Conservation (phyloP, 2,113 vertebrate species). For the Grantiella picta region DNA sequence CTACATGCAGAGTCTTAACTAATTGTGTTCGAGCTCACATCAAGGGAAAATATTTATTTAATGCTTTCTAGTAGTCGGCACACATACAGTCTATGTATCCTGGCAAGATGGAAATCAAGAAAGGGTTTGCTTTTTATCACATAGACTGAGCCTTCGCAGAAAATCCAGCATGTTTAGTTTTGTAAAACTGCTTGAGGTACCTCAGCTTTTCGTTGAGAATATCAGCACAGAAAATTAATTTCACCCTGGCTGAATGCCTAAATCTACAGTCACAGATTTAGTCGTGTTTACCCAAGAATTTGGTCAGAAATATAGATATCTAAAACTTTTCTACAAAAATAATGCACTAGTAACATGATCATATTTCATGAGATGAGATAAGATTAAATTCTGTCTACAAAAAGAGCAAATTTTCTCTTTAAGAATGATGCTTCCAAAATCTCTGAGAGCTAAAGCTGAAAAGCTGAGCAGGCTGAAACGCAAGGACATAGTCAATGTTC, state of each 20-base stretch:
- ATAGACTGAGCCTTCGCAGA: neutral
- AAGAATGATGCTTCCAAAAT: neutral
- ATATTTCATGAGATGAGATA: neutral
- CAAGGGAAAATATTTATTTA: neutral
- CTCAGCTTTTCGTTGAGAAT: neutral
- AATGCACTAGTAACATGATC: neutral
- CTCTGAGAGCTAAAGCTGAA: neutral
- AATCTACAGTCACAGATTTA: neutral
- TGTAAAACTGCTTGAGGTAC: neutral
- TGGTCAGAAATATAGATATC: neutral
- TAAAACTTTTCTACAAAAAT: neutral
- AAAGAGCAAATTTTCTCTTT: neutral
- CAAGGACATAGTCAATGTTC: neutral
- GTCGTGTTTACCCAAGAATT: neutral
- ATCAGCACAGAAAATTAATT: neutral
- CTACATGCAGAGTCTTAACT: neutral
- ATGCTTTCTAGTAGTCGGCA: neutral
- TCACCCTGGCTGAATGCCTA: neutral
- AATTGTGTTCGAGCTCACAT: fast-evolving
- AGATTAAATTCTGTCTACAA: neutral
- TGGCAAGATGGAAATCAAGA: neutral
- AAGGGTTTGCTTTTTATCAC: neutral
- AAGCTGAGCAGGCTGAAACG: neutral
- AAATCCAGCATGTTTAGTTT: neutral
- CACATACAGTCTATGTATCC: neutral